Percentiles rank a stretch among this genome's conserved stretches.
Conservation (phyloP, 2,113 vertebrate genomes). For the Cyanoramphus novaezelandiae region DNA sequence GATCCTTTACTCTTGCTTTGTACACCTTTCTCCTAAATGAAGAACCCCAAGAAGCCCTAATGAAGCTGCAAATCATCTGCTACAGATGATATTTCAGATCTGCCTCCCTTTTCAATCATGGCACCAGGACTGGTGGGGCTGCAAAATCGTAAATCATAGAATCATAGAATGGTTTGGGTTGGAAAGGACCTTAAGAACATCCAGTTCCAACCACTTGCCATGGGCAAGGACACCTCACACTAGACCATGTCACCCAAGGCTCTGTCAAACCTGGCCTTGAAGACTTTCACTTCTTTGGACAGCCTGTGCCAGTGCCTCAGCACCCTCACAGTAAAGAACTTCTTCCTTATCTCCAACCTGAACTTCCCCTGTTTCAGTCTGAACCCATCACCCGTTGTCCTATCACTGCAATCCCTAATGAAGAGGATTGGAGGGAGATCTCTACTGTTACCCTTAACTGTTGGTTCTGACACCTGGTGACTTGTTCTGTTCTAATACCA, state of each 20-base stretch:
- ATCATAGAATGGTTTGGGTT: background rate
- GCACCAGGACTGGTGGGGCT: background rate
- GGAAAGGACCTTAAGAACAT: background rate
- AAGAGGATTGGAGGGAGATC: background rate
- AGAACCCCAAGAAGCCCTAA: background rate
- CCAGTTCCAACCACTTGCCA: background rate
- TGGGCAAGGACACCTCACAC: background rate
- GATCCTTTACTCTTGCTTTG: background rate
- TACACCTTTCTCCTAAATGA: background rate
- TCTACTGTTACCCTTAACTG: background rate
- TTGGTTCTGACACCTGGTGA: background rate
- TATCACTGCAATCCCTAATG: background rate
- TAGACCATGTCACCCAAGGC: too few relatives aligned
- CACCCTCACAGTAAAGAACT: background rate
- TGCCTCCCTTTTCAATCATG: background rate
- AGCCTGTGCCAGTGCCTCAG: fast-evolving
- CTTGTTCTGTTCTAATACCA: background rate
- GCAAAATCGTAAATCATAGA: background rate
- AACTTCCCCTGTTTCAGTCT: background rate
- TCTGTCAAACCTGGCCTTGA: background rate
- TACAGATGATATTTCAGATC: background rate
- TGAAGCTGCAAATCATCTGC: background rate
- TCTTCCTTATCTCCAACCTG: background rate
- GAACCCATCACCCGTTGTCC: background rate
- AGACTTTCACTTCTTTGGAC: background rate